Conservation (phyloP, 2,797 vertebrate species). For the Karalla daura region DNA sequence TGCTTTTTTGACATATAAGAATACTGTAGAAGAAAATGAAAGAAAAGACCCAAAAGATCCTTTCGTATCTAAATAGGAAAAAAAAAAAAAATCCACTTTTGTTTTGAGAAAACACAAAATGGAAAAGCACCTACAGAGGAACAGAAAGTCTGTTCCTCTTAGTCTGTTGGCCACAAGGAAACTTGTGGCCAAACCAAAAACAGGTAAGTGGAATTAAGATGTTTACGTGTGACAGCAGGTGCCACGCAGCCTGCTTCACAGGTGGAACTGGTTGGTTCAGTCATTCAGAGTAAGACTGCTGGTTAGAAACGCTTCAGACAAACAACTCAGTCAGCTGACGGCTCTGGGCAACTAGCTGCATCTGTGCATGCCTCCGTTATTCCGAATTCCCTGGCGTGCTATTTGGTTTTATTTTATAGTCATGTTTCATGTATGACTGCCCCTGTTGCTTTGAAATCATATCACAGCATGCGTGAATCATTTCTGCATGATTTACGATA, state of each 20-base stretch:
- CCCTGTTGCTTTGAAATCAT: neutral
- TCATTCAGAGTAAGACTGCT: neutral
- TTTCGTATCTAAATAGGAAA: too few relatives aligned
- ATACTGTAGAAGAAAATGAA: too few relatives aligned
- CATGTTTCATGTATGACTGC: neutral
- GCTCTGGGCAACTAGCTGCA: neutral
- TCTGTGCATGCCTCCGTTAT: conserved; percentile 8
- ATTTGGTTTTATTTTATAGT: neutral
- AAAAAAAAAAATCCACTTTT: too few relatives aligned
- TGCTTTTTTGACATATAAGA: too few relatives aligned
- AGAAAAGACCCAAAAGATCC: too few relatives aligned
- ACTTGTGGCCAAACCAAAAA: neutral
- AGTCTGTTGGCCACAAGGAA: neutral
- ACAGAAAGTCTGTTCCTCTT: too few relatives aligned
- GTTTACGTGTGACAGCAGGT: neutral
- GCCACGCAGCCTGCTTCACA: neutral
- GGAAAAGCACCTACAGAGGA: too few relatives aligned
- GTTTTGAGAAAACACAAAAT: too few relatives aligned
- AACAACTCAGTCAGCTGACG: conserved; percentile 7
- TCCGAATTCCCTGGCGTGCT: neutral
- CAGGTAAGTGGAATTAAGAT: neutral
- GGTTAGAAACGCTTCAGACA: conserved; percentile 1
- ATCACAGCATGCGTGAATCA: neutral
- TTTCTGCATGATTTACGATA: neutral
- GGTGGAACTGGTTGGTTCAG: conserved; percentile 14